Conservation (phyloP, 35 echinoderm and acorn worm species). For the Heliocidaris tuberculata region DNA sequence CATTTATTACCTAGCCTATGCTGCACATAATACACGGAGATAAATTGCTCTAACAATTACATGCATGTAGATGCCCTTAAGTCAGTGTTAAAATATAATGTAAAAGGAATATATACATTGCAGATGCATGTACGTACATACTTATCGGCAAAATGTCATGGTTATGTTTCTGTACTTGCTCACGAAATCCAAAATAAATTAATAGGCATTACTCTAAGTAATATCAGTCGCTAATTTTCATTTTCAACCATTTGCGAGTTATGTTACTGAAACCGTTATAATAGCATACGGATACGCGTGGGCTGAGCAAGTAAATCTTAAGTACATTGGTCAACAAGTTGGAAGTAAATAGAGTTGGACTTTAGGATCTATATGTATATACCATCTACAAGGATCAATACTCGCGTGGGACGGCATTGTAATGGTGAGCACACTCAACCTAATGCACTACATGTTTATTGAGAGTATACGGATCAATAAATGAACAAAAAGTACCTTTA, state of each 20-base stretch:
- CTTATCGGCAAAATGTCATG: too few relatives aligned
- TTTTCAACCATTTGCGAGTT: neutral
- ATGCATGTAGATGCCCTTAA: too few relatives aligned
- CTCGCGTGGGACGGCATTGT: neutral
- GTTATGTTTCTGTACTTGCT: too few relatives aligned
- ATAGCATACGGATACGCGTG: neutral
- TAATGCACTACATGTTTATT: neutral
- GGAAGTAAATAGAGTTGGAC: neutral
- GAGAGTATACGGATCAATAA: neutral
- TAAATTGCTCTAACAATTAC: too few relatives aligned
- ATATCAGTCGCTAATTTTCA: neutral
- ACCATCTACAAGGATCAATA: neutral
- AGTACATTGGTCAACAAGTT: constrained; percentile 17
- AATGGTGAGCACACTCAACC: neutral
- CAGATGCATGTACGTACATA: too few relatives aligned
- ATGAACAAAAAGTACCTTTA: neutral
- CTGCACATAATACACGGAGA: neutral
- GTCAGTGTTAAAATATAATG: too few relatives aligned
- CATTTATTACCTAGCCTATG: neutral
- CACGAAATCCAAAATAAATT: too few relatives aligned
- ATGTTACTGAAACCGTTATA: neutral
- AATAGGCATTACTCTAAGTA: neutral
- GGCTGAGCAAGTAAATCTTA: neutral
- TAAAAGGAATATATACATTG: too few relatives aligned
- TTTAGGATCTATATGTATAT: neutral